Evolutionary conservation across 2,888 invertebrate species (phyloP).

Genomic region (Incurvaria masculella): DNA sequence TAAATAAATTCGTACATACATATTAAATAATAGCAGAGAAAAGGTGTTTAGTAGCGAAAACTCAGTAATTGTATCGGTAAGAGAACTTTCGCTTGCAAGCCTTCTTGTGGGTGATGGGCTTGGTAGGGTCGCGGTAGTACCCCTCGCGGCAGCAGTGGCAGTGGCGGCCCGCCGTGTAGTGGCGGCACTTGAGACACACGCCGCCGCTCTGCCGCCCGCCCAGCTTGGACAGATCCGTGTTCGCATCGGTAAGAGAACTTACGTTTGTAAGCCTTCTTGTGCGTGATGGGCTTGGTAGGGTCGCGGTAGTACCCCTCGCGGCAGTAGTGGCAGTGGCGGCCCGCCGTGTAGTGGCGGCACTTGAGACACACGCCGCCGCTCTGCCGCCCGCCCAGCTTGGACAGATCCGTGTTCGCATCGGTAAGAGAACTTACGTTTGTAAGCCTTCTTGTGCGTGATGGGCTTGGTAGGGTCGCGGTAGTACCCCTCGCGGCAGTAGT

Average conservation of each 20-base stretch:
- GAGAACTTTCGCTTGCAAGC: conserved; percentile 82
- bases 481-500: conserved; percentile 97
- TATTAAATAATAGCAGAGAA: too few relatives aligned
- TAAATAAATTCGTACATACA: too few relatives aligned
- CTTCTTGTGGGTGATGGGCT: conserved; percentile 78
- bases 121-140: conserved; percentile 79
- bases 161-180: conserved; percentile 86
- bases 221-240: conserved; percentile 15
- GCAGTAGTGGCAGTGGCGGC: conserved; percentile 97
- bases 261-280: conserved; percentile 98
- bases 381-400: conserved; percentile 89
- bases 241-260: conserved; percentile 41
- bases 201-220: too few relatives aligned
- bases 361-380: conserved; percentile 96
- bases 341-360: conserved; percentile 97
- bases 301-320: conserved; percentile 96
- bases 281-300: conserved; percentile 84
- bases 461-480: conserved; percentile 90
- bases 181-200: conserved; percentile 84
- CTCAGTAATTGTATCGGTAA: too few relatives aligned
- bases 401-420: conserved; percentile 85
- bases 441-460: conserved; percentile 92
- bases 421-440: conserved; percentile 77
- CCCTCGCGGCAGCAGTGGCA: conserved; percentile 92
- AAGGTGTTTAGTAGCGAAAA: too few relatives aligned